Conservation (phyloP, 1,140 invertebrate genomes). For the Calephelis nemesis region DNA sequence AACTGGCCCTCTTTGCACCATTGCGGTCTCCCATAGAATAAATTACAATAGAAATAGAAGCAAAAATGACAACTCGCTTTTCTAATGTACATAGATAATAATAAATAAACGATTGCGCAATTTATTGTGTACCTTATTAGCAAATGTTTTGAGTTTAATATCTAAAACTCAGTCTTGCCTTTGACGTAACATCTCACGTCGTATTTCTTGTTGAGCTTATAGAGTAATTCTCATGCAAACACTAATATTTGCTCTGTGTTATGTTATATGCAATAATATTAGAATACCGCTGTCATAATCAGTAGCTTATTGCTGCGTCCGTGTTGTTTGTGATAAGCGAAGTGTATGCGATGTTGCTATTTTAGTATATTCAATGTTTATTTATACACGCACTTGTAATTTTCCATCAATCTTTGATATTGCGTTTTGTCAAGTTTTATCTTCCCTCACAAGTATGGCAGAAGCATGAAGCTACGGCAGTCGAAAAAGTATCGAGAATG, state of each 20-base stretch:
- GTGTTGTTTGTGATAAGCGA: neutral
- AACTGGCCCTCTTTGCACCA: neutral
- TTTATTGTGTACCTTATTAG: neutral
- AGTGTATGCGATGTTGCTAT: no score
- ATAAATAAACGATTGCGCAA: neutral
- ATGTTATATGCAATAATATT: slow-evolving; percentile 2
- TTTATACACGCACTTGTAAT: no score
- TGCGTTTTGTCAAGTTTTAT: no score
- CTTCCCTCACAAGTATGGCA: no score
- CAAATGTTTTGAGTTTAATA: neutral
- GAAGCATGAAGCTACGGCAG: no score
- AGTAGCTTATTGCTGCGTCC: neutral
- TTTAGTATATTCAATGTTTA: no score
- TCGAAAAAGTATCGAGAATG: no score
- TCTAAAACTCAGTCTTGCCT: neutral
- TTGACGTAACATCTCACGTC: slow-evolving; percentile 2
- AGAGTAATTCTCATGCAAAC: neutral
- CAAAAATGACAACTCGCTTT: slow-evolving; percentile 1
- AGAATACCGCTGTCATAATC: neutral
- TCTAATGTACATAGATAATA: slow-evolving; percentile 1
- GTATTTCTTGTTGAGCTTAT: slow-evolving; percentile 3
- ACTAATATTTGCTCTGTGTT: slow-evolving; percentile 3
- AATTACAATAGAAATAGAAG: neutral
- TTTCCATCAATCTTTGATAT: no score
- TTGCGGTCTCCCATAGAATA: slow-evolving; percentile 1